These are phyloP conservation scores for Macroteleia sp. DNA, from an alignment of 2,888 invertebrate genomes.

Conservation along the genomic window DNA sequence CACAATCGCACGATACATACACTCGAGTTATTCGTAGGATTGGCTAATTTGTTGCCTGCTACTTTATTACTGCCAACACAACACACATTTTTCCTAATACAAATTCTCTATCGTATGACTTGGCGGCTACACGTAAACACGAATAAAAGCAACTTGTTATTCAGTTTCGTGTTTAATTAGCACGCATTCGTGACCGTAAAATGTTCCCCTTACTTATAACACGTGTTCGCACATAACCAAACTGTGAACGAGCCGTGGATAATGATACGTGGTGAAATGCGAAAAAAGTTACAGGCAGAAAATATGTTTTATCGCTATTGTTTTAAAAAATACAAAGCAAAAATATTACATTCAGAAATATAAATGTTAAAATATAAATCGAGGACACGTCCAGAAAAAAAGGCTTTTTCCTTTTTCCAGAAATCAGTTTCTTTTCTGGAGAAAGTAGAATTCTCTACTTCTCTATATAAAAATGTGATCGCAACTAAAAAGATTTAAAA, in stretches of 20 bases:
- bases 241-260: constrained; percentile 37
- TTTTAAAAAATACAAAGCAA: constrained; percentile 26
- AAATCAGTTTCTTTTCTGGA: too few relatives aligned
- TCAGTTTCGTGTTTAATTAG: constrained; percentile 66
- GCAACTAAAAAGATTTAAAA: too few relatives aligned
- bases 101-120: constrained; percentile 18
- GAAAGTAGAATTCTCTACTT: too few relatives aligned
- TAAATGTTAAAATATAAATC: too few relatives aligned
- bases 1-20: constrained; percentile 10
- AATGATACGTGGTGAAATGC: constrained; percentile 43
- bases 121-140: neutral
- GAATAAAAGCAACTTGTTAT: constrained; percentile 63
- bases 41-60: constrained; percentile 25
- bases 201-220: constrained; percentile 41
- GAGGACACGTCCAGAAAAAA: too few relatives aligned
- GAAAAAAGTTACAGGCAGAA: constrained; percentile 51
- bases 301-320: constrained; percentile 17
- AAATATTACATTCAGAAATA: too few relatives aligned
- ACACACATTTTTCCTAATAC: constrained; percentile 35
- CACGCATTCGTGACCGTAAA: constrained; percentile 51
- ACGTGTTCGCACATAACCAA: constrained; percentile 47
- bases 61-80: constrained; percentile 10
- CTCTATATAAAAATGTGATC: too few relatives aligned
- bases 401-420: too few relatives aligned
- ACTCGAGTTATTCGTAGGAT: neutral